A percentile compares a stretch with the other conserved stretches of the same genome.
Conservation (phyloP, 2,888 invertebrate species). For the Rhingia rostrata region DNA sequence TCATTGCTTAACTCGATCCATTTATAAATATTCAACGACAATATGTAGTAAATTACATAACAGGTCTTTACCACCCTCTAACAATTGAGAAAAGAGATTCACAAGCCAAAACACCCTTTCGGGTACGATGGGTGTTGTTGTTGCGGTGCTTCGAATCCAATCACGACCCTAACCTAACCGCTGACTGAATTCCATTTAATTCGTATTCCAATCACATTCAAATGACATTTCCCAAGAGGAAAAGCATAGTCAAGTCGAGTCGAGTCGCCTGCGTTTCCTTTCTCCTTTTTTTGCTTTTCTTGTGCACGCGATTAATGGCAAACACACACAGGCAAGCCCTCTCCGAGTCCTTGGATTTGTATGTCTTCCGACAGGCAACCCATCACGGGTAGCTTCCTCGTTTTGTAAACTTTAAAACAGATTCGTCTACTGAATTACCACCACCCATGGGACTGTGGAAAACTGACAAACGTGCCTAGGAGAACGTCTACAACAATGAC, state of each 20-base stretch:
- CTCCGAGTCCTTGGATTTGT: constrained; percentile 17
- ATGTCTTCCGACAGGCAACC: constrained; percentile 42
- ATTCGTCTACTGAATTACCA: constrained; percentile 42
- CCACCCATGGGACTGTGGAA: constrained; percentile 52
- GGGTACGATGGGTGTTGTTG: not conserved
- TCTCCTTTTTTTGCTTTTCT: not conserved
- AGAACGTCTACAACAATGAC: constrained; percentile 30
- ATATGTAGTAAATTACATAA: constrained; percentile 75
- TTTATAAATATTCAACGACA: constrained; percentile 69
- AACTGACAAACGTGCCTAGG: constrained; percentile 42
- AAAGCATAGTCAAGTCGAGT: not conserved
- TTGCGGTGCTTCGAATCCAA: constrained; percentile 35
- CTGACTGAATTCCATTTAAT: constrained; percentile 50
- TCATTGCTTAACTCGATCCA: constrained; percentile 45
- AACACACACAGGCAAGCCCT: constrained; percentile 12
- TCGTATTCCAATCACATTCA: constrained; percentile 75
- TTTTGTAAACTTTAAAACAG: constrained; percentile 22
- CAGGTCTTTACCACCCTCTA: constrained; percentile 62
- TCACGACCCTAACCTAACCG: constrained; percentile 63
- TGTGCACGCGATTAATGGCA: constrained; percentile 61
- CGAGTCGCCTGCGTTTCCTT: constrained; percentile 7
- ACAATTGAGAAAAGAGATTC: constrained; percentile 5
- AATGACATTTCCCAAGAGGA: constrained; percentile 75
- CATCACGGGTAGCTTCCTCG: constrained; percentile 27
- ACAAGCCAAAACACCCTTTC: constrained; percentile 31